Base-by-base conservation (phyloP, 2,888 invertebrate genomes). In the Drosophila macrospina region DNA sequence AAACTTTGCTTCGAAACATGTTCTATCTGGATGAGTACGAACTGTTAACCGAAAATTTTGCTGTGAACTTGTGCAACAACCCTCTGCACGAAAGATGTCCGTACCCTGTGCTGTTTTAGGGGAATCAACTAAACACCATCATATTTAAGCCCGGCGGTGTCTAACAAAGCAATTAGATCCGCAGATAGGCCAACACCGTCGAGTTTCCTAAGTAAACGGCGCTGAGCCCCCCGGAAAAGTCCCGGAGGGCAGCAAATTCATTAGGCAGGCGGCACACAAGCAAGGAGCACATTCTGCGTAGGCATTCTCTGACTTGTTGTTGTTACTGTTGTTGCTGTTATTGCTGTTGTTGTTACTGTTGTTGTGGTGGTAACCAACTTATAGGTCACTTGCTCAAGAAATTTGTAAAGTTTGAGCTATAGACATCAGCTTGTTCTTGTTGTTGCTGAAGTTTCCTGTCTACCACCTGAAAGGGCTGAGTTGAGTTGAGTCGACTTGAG, bases 121-220 rank as follows among this genome's bases (percentile, higher is more conserved):
- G n/a, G 4, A 11, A 47, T 32, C 24, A 20, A 32, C 41, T 52
- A 50, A 54, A 54, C 50, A 55, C 83, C 88, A 65, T 82, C 86
- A 88, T 82, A 87, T 78, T 82, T 82, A 56, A 36, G 63, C 45
- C 65, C 67, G 48, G 62, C 65, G 86, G 66, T 86, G 68, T 50
- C 88, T 88, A 88, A 82, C 88, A 82, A 83, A 88, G 83, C 87
- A 83, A 83, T 83, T 80, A 83, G 86, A 84, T 80, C 64, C 71
- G 77, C 64, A 71, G 69, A 83, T 71, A 74, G 60, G 74, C 61
- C 76, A 82, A 76, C 78, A 86, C 69, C 66, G 60, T 74, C 61
- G 52, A 62, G 39, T 88, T 88, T 86, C 88, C 70, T 76, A 86
- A 77, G 84, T 76, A 83, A 83, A 88, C 80, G 66, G 47, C 65